Percentiles rank a stretch among this genome's conserved stretches.
phyloP scores from a whole-genome alignment of 1,140 invertebrate genomes.

The Microvelia longipes region DNA sequence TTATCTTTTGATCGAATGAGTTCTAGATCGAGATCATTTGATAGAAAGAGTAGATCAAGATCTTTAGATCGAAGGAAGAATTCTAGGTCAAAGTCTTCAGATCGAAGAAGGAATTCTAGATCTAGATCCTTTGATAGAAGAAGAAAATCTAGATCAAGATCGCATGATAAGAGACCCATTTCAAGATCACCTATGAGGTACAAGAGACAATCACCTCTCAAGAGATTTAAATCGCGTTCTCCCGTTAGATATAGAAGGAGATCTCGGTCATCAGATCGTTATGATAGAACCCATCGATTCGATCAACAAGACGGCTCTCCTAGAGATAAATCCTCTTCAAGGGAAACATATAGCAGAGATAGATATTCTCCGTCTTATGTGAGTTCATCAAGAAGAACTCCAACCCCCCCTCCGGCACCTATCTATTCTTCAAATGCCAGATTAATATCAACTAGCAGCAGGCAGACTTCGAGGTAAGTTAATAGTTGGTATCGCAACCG shows the following conservation, averaged over 20 bases:
- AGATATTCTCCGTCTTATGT: background rate
- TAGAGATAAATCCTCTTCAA: background rate
- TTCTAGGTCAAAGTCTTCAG: slow-evolving; percentile 9
- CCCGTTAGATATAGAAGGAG: background rate
- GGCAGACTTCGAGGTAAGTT: background rate
- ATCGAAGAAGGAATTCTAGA: no score
- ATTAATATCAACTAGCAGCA: background rate
- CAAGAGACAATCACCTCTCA: background rate
- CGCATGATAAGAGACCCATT: no score
- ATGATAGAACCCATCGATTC: background rate
- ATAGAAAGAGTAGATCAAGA: background rate
- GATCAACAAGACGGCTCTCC: background rate
- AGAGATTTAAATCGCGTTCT: background rate
- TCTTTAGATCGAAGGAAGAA: background rate
- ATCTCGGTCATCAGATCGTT: background rate
- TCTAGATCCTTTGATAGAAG: no score
- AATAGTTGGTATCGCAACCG: no score
- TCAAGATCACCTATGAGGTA: background rate
- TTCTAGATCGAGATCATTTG: slow-evolving; percentile 8
- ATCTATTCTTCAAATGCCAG: background rate
- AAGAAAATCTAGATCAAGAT: no score
- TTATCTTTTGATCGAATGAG: background rate
- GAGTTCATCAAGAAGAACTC: background rate
- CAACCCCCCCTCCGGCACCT: background rate
- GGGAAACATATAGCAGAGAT: background rate